Evolutionary conservation across 1,140 invertebrate genomes (phyloP).

Genomic region (Anadara kagoshimensis): DNA sequence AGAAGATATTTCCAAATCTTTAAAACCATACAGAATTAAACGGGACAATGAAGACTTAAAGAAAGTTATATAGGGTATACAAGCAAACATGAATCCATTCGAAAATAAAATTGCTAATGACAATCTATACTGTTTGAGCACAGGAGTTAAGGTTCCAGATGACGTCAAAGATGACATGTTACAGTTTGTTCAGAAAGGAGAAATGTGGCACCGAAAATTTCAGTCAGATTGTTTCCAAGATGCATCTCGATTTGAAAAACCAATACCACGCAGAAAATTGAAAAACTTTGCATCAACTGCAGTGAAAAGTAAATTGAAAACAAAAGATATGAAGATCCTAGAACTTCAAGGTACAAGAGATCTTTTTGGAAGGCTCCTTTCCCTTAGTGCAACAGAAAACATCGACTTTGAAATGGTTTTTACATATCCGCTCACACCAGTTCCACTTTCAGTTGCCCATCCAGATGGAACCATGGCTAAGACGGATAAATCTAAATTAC

Average conservation of each 20-base stretch:
- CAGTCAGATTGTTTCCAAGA: conserved; percentile 10
- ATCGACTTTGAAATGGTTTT: conserved; percentile 7
- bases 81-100: too few relatives aligned
- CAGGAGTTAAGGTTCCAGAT: too few relatives aligned
- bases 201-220: conserved; percentile 23
- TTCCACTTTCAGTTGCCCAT: too few relatives aligned
- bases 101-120: too few relatives aligned
- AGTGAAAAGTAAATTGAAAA: not conserved
- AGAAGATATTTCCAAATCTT: too few relatives aligned
- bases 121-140: too few relatives aligned
- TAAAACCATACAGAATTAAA: too few relatives aligned
- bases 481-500: not conserved
- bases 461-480: not conserved
- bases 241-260: conserved; percentile 21
- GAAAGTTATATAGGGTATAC: not conserved
- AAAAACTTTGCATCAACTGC: conserved; percentile 3
- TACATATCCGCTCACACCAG: too few relatives aligned
- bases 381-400: not conserved
- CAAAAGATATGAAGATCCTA: conserved; percentile 5
- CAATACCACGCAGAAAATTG: conserved; percentile 15
- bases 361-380: conserved; percentile 12
- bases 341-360: conserved; percentile 19
- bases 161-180: too few relatives aligned
- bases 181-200: too few relatives aligned
- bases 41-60: too few relatives aligned